Evolutionary conservation across 2,113 vertebrate species (phyloP), one percentile per base, ranked within the genome.

Genomic region (Albula goreensis): DNA sequence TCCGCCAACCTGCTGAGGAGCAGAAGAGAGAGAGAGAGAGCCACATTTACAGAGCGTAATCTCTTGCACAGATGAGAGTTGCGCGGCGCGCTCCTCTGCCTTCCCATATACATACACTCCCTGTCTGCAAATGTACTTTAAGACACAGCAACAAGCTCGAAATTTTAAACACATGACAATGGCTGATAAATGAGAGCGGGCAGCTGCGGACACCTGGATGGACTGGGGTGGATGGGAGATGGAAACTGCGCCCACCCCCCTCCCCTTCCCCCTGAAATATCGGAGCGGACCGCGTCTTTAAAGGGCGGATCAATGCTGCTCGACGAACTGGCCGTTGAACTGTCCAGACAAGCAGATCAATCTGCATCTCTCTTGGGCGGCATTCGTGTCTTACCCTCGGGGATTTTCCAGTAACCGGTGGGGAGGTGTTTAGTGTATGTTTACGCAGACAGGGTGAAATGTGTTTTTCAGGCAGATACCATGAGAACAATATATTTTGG

Each of bases 351-450:
- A 19, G 17, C 17, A 66, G 17, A 22, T 66, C 17, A 66, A 66
- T 66, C 17, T 66, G 19, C 19, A 66, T 3, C 17, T 66, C 60
- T 66, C 22, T 66, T 22, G 60, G 60, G 22, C 60, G 22, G n/a
- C 17, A 85, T 80, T 63, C 41, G 5, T 50, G 77, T 80, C 77
- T 80, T 48, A 41, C 84, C 19, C 25, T 56, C 60, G 19, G 84
- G 60, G 22, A 22, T 4, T 66, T 19, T 66, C 6, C 22, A 19
- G 17, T 66, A 66, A 22, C 19, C 19, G 9, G 17, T 19, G 19
- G 60, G 22, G 4, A 22, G 17, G 17, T 66, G 60, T 8, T 19
- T 19, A 66, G 60, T 19, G 15, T 66, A 22, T 19, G 22, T 66
- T 41, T 22, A 66, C 22, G 17, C 60, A 66, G 5, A 19, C 60